phyloP scores from a whole-genome alignment of 2,113 vertebrate genomes.

The Sigmodon hispidus region DNA sequence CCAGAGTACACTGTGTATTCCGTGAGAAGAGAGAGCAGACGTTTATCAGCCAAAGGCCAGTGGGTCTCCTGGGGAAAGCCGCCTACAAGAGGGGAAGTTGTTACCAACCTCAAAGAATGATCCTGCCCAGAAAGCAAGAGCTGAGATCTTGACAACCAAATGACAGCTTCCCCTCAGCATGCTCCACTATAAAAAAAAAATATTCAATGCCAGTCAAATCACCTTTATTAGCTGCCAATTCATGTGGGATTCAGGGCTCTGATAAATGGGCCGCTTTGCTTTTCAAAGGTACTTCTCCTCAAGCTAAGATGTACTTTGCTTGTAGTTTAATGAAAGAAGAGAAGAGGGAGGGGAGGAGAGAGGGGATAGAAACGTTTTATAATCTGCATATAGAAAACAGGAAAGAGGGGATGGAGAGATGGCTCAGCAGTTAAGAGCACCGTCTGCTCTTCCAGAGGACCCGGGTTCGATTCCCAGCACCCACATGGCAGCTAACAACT shows the following conservation, averaged over 20 bases:
- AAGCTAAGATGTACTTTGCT: not conserved
- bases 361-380: not conserved
- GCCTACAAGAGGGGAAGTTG: not conserved
- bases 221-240: not conserved
- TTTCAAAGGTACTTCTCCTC: not conserved
- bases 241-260: not conserved
- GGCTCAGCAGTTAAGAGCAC: no score
- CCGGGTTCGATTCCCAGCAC: no score
- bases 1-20: not conserved
- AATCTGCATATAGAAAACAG: conserved; percentile 10
- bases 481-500: no score
- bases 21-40: conserved; percentile 8
- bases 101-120: not conserved
- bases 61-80: not conserved
- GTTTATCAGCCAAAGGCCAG: not conserved
- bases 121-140: not conserved
- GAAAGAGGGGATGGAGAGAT: no score
- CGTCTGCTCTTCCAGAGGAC: no score
- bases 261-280: not conserved
- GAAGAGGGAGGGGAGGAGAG: not conserved
- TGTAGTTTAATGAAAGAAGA: conserved; percentile 39
- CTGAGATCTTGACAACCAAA: conserved; percentile 21
- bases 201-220: conserved; percentile 12
- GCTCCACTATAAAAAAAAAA: conserved; percentile 2
- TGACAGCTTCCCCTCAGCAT: not conserved